These are phyloP conservation scores for Siphamia tubifer DNA, from an alignment of 2,113 vertebrate species.

Conservation along the genomic window DNA sequence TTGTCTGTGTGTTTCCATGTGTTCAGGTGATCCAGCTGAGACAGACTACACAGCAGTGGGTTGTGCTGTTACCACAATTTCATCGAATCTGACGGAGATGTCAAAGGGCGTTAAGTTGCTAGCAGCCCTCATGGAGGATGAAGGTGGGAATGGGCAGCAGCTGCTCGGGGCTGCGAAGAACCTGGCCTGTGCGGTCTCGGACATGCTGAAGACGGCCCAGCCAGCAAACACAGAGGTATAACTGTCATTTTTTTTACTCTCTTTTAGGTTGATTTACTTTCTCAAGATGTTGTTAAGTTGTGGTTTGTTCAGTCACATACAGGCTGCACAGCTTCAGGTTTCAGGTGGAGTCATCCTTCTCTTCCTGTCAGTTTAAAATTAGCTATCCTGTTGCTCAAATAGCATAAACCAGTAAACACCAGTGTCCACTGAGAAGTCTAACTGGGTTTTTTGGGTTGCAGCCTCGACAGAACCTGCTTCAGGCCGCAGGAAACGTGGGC, in stretches of 20 bases:
- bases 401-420: no score
- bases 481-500: constrained; percentile 95
- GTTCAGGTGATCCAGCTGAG: constrained; percentile 92
- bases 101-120: constrained; percentile 95
- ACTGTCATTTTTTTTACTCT: no score
- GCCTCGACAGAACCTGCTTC: constrained; percentile 95
- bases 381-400: no score
- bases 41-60: constrained; percentile 97
- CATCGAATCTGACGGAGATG: constrained; percentile 99
- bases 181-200: constrained; percentile 89
- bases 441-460: constrained; percentile 61
- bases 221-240: constrained; percentile 89
- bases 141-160: constrained; percentile 90
- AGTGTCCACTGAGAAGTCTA: background rate
- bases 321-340: no score
- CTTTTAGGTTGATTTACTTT: background rate
- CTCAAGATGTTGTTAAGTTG: background rate
- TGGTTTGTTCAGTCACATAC: background rate
- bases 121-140: constrained; percentile 94
- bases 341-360: no score
- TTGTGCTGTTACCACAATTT: constrained; percentile 96
- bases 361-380: no score
- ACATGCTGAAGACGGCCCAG: constrained; percentile 93
- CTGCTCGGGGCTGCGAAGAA: constrained; percentile 94
- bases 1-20: background rate